A percentile compares a stretch with the other conserved stretches of the same genome.
Conservation (phyloP, 1,140 invertebrate species). For the Copidosoma floridanum region DNA sequence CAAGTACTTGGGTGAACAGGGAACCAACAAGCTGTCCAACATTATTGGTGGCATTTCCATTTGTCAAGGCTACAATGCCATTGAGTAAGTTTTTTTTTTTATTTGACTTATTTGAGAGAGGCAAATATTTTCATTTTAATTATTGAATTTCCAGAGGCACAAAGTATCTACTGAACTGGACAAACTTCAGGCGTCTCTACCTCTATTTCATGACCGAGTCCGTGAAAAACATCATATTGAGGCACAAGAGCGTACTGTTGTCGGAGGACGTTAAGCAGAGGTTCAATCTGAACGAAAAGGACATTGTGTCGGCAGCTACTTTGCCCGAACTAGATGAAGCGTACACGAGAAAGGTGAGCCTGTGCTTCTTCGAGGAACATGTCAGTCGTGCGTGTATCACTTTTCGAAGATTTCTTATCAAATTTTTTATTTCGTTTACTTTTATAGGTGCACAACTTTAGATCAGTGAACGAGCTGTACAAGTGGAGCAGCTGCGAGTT, state of each 20-base stretch:
- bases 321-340: conserved; percentile 84
- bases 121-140: conserved; percentile 2
- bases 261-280: conserved; percentile 71
- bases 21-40: conserved; percentile 61
- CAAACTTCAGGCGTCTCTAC: conserved; percentile 83
- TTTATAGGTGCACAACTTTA: conserved; percentile 66
- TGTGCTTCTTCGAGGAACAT: too few species aligned
- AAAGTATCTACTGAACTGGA: conserved; percentile 79
- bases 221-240: conserved; percentile 78
- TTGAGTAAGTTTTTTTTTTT: conserved; percentile 66
- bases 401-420: conserved; percentile 1
- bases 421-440: conserved; percentile 3
- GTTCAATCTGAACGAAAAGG: conserved; percentile 70
- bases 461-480: conserved; percentile 76
- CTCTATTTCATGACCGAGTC: conserved; percentile 92
- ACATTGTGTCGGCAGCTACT: conserved; percentile 81
- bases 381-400: not conserved
- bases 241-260: conserved; percentile 74
- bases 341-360: conserved; percentile 69
- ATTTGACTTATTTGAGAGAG: not conserved
- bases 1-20: conserved; percentile 82
- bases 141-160: conserved; percentile 62
- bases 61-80: conserved; percentile 88
- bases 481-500: conserved; percentile 77
- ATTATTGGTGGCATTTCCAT: conserved; percentile 86